Base-by-base conservation (phyloP, 2,888 invertebrate genomes). In the Watsonalla cultraria region DNA sequence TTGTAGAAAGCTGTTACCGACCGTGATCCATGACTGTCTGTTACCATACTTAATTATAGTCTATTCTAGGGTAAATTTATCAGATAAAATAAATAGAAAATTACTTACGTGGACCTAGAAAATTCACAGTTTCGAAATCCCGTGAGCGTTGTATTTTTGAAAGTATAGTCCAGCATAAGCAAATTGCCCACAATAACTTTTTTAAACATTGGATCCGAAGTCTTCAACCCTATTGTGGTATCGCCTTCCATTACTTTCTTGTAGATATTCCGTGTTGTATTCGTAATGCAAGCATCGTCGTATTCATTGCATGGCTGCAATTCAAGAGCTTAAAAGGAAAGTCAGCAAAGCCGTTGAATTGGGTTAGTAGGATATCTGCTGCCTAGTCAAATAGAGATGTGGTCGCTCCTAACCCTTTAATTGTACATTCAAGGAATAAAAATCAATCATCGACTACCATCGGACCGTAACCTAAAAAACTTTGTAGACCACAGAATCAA, bases 141-240 rank as follows among this genome's bases (percentile, higher is more conserved):
- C 7, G 7, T 15, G 33, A 47, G 47, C 11, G 47, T 47, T n/a
- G 47, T 33, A 47, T 47, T 47, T 5, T 11, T 47, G 6, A 47
- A 7, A 6, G 47, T 47, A 47, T 47, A 47, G 24, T 47, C 34
- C 7, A 47, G n/a, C 9, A 47, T 7, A 11, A n/a, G 33, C 64
- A 7, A 47, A 49, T 8, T 62, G 56, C 5, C 64, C 47, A 5
- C 33, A 45, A 37, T 8, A 46, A 24, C 14, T 47, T 52, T 52
- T 6, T 47, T 7, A 7, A n/a, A 24, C 39, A 52, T 52, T 47
- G 52, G 52, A 52, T 52, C 52, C 11, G 33, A 35, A 7, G 47
- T 6, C 7, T 52, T 39, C 24, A 52, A 24, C n/a, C 47, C 52
- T 37, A 52, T 51, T 11, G 34, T 15, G 7, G 33, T 33, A 11